These are phyloP conservation scores for Agonopterix alstromeriana DNA, from an alignment of 2,888 invertebrate species.

Conservation along the genomic window DNA sequence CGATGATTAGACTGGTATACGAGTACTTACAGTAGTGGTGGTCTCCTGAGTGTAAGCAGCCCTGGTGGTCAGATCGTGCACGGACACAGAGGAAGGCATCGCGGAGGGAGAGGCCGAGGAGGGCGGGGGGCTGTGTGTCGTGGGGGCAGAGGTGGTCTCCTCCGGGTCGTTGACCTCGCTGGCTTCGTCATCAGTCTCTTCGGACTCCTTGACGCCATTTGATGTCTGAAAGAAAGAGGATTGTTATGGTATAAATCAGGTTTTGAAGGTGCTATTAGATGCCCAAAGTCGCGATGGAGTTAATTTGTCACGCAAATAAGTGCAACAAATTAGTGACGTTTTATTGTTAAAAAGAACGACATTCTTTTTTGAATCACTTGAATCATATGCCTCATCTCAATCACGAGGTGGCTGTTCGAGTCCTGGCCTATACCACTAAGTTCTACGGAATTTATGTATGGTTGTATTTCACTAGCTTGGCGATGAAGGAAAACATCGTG, in stretches of 20 bases:
- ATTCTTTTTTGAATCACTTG: too few relatives aligned
- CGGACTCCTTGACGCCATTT: constrained; percentile 63
- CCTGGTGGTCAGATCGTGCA: constrained; percentile 50
- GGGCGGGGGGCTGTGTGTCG: constrained; percentile 27
- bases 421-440: too few relatives aligned
- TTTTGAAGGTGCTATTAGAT: background rate
- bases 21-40: constrained; percentile 59
- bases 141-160: constrained; percentile 34
- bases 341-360: too few relatives aligned
- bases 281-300: too few relatives aligned
- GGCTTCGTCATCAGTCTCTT: constrained; percentile 61
- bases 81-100: constrained; percentile 37
- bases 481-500: too few relatives aligned
- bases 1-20: too few relatives aligned
- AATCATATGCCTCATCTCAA: too few relatives aligned
- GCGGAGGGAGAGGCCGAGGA: constrained; percentile 36
- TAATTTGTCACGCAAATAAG: too few relatives aligned
- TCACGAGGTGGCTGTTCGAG: too few relatives aligned
- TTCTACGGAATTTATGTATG: too few relatives aligned
- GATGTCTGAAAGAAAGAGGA: constrained; percentile 38
- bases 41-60: constrained; percentile 51
- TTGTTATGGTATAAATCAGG: background rate
- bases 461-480: too few relatives aligned
- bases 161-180: constrained; percentile 49
- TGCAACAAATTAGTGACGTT: too few relatives aligned